A percentile compares a stretch with the other conserved stretches of the same genome.
These are phyloP conservation scores for Antheraea yamamai DNA, from an alignment of 2,888 invertebrate species.

Conservation along the genomic window DNA sequence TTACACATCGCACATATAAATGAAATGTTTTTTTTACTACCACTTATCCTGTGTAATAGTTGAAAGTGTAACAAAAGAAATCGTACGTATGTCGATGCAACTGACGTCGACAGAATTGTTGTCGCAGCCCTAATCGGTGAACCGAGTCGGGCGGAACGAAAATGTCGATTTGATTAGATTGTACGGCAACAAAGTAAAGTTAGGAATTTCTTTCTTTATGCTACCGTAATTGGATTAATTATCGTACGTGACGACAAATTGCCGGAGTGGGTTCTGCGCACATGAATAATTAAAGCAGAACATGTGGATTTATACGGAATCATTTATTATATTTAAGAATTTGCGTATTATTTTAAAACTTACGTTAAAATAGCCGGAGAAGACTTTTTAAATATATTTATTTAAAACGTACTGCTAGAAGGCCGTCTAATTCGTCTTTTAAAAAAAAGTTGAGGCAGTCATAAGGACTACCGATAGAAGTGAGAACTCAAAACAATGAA, in stretches of 20 bases:
- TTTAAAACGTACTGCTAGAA: no score
- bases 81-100: background rate
- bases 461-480: no score
- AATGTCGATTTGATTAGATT: constrained; percentile 48
- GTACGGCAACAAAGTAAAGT: constrained; percentile 41
- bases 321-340: background rate
- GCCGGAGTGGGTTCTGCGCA: constrained; percentile 12
- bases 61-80: background rate
- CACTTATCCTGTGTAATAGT: no score
- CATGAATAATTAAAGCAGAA: constrained; percentile 8
- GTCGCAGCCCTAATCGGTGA: constrained; percentile 15
- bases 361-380: no score
- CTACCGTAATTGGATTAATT: constrained; percentile 51
- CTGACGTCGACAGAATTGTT: background rate
- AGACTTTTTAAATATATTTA: no score
- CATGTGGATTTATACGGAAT: background rate
- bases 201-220: constrained; percentile 41
- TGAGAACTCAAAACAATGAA: no score
- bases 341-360: background rate
- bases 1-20: no score
- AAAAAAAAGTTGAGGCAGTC: no score
- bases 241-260: constrained; percentile 28
- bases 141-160: constrained; percentile 29
- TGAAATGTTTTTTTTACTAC: no score
- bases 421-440: no score